Percentiles rank a stretch among this genome's conserved stretches.
These are phyloP conservation scores for Rhinolophus ferrumequinum DNA, from an alignment of 2,113 vertebrate genomes.

Conservation along the genomic window DNA sequence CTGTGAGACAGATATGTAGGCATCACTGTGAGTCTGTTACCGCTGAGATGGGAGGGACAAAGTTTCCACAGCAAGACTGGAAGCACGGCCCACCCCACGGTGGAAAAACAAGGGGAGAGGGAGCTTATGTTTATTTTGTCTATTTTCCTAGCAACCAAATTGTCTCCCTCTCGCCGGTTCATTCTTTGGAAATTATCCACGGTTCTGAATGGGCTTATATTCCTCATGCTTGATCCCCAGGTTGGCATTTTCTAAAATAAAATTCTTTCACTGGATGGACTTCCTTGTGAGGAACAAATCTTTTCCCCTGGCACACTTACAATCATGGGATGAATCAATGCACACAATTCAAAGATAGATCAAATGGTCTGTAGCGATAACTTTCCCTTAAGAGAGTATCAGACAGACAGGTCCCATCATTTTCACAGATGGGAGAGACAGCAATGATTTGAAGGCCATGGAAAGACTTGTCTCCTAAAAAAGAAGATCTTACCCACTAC, in stretches of 20 bases:
- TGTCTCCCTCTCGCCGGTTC: conserved; percentile 16
- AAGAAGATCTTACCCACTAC: not conserved
- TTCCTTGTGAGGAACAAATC: conserved; percentile 40
- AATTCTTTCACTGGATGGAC: conserved; percentile 48
- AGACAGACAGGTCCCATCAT: not conserved
- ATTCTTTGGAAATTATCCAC: conserved; percentile 68
- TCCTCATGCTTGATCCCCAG: conserved; percentile 21
- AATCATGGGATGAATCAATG: conserved; percentile 43
- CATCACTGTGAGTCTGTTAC: conserved; percentile 73
- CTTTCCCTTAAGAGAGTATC: conserved; percentile 38
- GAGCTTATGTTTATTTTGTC: conserved; percentile 60
- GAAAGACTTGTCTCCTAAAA: conserved; percentile 11
- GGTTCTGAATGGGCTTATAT: conserved; percentile 56
- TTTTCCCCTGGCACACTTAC: conserved; percentile 8
- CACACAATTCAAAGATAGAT: conserved; percentile 50
- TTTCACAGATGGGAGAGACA: not conserved
- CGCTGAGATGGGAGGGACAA: conserved; percentile 73
- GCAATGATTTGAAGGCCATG: not conserved
- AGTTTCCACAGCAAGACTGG: conserved; percentile 46
- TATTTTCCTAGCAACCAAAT: conserved; percentile 68
- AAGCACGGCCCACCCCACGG: conserved; percentile 33
- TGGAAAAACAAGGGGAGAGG: conserved; percentile 57
- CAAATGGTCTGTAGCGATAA: conserved; percentile 34
- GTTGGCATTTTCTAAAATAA: conserved; percentile 65
- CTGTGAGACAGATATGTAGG: conserved; percentile 77